Conservation (phyloP, 2,888 invertebrate genomes). For the Drosophila testacea region DNA sequence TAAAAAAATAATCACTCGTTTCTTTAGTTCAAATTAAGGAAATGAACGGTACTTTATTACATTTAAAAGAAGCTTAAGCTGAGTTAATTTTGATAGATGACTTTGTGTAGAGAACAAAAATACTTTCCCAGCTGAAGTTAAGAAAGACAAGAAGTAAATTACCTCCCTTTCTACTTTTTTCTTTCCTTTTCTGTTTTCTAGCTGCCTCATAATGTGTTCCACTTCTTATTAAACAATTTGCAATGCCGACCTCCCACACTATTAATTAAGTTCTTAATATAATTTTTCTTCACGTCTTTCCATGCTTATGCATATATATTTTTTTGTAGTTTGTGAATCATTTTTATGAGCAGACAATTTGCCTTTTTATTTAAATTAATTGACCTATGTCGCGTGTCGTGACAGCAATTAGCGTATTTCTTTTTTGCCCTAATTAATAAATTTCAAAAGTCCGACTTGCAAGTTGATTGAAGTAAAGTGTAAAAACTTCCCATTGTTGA, state of each 20-base stretch:
- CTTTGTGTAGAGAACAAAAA: neutral
- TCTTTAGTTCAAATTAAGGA: too few relatives aligned
- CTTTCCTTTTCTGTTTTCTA: neutral
- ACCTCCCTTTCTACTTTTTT: neutral
- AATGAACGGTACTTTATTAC: neutral
- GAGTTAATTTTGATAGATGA: neutral
- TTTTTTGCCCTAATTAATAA: constrained; percentile 65
- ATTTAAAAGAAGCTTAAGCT: neutral
- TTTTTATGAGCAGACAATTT: constrained; percentile 59
- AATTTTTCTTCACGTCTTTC: constrained; percentile 1
- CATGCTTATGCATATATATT: neutral
- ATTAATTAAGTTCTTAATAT: constrained; percentile 47
- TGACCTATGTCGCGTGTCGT: constrained; percentile 70
- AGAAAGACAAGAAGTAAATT: constrained; percentile 8
- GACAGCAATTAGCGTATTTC: constrained; percentile 72
- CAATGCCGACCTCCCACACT: constrained; percentile 54
- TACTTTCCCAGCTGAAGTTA: neutral
- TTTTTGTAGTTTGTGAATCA: constrained; percentile 24
- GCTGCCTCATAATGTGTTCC: neutral
- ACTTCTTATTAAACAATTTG: constrained; percentile 36
- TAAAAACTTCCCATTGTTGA: constrained; percentile 48
- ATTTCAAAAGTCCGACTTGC: constrained; percentile 44
- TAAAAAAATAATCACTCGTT: too few relatives aligned
- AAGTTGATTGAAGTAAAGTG: constrained; percentile 43
- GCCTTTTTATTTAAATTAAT: constrained; percentile 79